phyloP scores from a whole-genome alignment of 2,888 invertebrate genomes.

The Drosophila buzzatii region DNA sequence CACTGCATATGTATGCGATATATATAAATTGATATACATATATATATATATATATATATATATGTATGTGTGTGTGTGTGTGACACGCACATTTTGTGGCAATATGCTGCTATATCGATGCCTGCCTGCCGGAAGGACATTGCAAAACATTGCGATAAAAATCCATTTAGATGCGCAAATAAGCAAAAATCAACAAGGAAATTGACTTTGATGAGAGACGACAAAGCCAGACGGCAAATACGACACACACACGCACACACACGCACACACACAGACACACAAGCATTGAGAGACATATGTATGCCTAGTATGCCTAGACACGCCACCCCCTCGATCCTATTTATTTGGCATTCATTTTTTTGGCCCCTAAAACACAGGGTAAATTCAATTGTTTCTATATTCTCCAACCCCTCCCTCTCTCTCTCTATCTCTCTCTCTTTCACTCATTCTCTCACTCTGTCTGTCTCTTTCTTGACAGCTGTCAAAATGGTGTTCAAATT shows the following conservation, averaged over 20 bases:
- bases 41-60: background rate
- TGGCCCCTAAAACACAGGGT: slow-evolving; percentile 1
- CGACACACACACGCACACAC: slow-evolving; percentile 7
- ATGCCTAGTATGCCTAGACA: slow-evolving; percentile 35
- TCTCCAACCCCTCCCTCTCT: background rate
- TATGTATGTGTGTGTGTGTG: slow-evolving; percentile 26
- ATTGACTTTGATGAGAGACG: slow-evolving; percentile 76
- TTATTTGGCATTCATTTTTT: slow-evolving; percentile 66
- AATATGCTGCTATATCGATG: slow-evolving; percentile 61
- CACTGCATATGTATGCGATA: slow-evolving; percentile 9
- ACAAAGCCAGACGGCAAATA: slow-evolving; percentile 29
- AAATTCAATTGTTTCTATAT: slow-evolving; percentile 44
- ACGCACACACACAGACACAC: slow-evolving; percentile 14
- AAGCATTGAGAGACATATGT: background rate
- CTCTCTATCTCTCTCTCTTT: background rate
- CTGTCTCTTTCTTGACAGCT: slow-evolving; percentile 57
- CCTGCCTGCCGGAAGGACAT: slow-evolving; percentile 72
- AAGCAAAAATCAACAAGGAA: slow-evolving; percentile 81
- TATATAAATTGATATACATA: background rate
- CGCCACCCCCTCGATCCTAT: slow-evolving; percentile 14
- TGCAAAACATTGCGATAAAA: slow-evolving; percentile 81
- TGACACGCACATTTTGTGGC: slow-evolving; percentile 48
- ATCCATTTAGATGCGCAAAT: slow-evolving; percentile 81
- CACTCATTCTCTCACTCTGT: background rate
- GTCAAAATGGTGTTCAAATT: slow-evolving; percentile 57